A percentile compares a stretch with the other conserved stretches of the same genome.
These are phyloP conservation scores for Lutjanus argentimaculatus DNA, from an alignment of 2,797 vertebrate species.

Conservation along the genomic window DNA sequence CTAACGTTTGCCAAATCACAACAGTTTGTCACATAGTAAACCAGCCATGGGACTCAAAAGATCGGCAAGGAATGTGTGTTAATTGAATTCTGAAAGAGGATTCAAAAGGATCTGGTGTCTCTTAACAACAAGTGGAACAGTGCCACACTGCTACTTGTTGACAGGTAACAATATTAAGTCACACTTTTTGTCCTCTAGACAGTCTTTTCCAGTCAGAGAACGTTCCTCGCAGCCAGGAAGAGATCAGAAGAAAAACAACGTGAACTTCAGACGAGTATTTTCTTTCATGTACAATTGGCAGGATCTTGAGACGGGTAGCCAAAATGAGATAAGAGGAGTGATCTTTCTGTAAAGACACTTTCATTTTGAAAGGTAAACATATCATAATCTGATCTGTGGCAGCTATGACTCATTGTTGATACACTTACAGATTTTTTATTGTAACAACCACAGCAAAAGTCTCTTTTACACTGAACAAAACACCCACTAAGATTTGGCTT, in stretches of 20 bases:
- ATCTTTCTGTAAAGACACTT: constrained; percentile 24
- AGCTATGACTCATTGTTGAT: constrained; percentile 26
- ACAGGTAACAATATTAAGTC: constrained; percentile 43
- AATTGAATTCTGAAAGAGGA: constrained; percentile 41
- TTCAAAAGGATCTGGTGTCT: constrained; percentile 40
- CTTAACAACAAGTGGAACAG: constrained; percentile 13
- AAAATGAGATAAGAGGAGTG: constrained; percentile 33
- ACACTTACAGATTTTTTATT: not conserved
- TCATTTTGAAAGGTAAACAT: constrained; percentile 30
- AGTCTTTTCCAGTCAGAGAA: constrained; percentile 31
- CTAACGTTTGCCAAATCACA: constrained; percentile 7
- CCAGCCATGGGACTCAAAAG: not conserved
- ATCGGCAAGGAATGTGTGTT: constrained; percentile 26
- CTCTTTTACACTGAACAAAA: too few species aligned
- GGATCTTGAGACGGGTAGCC: constrained; percentile 22
- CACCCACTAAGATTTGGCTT: too few species aligned
- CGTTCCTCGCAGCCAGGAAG: constrained; percentile 17
- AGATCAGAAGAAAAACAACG: constrained; percentile 40
- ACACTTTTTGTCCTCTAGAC: constrained; percentile 28
- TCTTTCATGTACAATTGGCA: constrained; percentile 50
- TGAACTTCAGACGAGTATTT: constrained; percentile 28
- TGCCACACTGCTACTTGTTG: constrained; percentile 28
- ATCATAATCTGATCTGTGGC: constrained; percentile 25
- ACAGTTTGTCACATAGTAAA: not conserved
- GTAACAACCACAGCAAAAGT: not conserved